These are phyloP conservation scores for Loxodonta africana DNA, from an alignment of 2,113 vertebrate genomes.

Conservation along the genomic window DNA sequence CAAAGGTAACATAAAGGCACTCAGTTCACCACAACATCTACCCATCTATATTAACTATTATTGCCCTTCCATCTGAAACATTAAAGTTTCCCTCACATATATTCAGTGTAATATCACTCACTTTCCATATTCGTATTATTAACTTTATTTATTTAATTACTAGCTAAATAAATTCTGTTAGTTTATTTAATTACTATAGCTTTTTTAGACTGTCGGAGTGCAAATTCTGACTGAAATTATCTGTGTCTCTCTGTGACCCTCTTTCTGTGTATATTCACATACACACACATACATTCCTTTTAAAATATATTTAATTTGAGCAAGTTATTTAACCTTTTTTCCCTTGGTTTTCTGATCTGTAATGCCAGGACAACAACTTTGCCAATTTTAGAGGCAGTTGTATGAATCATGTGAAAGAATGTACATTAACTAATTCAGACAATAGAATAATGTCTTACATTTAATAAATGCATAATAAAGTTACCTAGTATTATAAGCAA, in stretches of 20 bases:
- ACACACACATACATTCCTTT: background rate
- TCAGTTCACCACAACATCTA: background rate
- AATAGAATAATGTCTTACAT: background rate
- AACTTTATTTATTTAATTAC: background rate
- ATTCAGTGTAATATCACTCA: background rate
- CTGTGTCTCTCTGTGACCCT: background rate
- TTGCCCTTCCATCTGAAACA: background rate
- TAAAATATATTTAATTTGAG: background rate
- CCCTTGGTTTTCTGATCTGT: background rate
- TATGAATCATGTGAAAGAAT: background rate
- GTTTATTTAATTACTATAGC: background rate
- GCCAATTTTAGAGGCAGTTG: background rate
- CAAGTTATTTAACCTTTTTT: background rate
- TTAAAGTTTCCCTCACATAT: background rate
- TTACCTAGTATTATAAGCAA: background rate
- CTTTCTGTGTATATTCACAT: background rate
- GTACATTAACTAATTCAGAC: background rate
- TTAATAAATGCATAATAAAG: background rate
- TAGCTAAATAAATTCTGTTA: background rate
- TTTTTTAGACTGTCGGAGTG: background rate
- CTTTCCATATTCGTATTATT: background rate
- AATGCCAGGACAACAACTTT: background rate
- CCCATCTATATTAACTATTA: background rate
- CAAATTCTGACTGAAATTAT: background rate
- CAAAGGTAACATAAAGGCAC: no score